A percentile compares a stretch with the other conserved stretches of the same genome.
These are phyloP conservation scores for Linyphia triangularis DNA, from an alignment of 2,888 invertebrate species.

Conservation along the genomic window DNA sequence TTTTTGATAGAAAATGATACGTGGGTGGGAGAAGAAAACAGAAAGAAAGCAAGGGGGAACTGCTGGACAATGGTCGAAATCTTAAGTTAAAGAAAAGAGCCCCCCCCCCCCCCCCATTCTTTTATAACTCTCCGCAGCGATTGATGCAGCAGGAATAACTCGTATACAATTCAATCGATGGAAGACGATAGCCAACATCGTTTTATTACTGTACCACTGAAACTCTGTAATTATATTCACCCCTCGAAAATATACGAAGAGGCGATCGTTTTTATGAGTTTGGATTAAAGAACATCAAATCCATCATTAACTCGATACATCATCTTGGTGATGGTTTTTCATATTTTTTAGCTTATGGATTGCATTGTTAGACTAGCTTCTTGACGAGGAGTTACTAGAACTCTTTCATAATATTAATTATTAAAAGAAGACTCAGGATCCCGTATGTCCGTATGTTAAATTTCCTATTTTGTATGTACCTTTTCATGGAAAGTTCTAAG, in stretches of 20 bases:
- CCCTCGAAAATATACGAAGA: background rate
- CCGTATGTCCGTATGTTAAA: too few relatives aligned
- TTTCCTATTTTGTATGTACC: too few relatives aligned
- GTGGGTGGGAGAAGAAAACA: constrained; percentile 49
- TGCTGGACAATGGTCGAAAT: constrained; percentile 66
- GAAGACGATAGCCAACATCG: constrained; percentile 2
- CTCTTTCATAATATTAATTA: too few relatives aligned
- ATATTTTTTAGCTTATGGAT: too few relatives aligned
- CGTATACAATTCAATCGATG: constrained; percentile 10
- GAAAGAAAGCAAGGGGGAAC: constrained; percentile 34
- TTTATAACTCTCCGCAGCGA: constrained; percentile 25
- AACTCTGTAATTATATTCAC: background rate
- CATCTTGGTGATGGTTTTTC: too few relatives aligned
- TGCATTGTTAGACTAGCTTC: too few relatives aligned
- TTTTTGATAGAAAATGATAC: constrained; percentile 68
- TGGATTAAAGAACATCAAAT: too few relatives aligned
- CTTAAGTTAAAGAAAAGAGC: constrained; percentile 48
- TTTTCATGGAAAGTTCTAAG: too few relatives aligned
- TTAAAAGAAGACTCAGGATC: too few relatives aligned
- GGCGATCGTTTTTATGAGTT: background rate
- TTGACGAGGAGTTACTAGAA: too few relatives aligned
- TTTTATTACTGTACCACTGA: constrained; percentile 16
- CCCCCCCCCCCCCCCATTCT: constrained; percentile 21
- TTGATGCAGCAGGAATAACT: constrained; percentile 32
- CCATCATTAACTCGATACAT: too few relatives aligned